These are phyloP conservation scores for Cirrhinus mrigala DNA, from an alignment of 2,797 vertebrate species.

Conservation along the genomic window DNA sequence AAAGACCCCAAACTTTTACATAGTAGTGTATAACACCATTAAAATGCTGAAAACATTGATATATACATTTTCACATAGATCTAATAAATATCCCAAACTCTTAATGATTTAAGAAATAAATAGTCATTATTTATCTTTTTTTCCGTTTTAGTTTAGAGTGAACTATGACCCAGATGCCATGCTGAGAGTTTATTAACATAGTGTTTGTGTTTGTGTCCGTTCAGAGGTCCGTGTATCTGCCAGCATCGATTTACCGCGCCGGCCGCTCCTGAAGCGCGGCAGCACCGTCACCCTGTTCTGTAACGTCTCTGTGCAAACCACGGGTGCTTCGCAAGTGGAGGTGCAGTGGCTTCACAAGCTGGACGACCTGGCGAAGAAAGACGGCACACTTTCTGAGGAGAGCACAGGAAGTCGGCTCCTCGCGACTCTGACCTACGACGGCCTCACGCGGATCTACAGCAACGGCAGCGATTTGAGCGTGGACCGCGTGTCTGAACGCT, in stretches of 20 bases:
- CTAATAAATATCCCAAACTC: too few species aligned
- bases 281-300: constrained; percentile 84
- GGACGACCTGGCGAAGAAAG: background rate
- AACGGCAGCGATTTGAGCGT: constrained; percentile 82
- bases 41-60: too few species aligned
- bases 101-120: too few species aligned
- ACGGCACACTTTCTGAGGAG: background rate
- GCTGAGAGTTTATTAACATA: background rate
- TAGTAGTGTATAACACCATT: too few species aligned
- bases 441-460: constrained; percentile 75
- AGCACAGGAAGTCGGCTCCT: constrained; percentile 64
- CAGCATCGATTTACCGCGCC: constrained; percentile 72
- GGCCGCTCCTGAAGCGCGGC: constrained; percentile 82
- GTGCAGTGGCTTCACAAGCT: constrained; percentile 82
- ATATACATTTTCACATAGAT: too few species aligned
- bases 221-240: constrained; percentile 82
- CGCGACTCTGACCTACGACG: constrained; percentile 80
- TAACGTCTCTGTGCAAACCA: constrained; percentile 81
- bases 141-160: too few species aligned
- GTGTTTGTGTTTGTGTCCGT: background rate
- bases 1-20: too few species aligned
- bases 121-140: too few species aligned
- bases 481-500: constrained; percentile 75
- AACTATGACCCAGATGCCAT: background rate
- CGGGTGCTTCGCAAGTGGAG: constrained; percentile 76